Conservation (phyloP, 2,113 vertebrate species). For the Sinocyclocheilus maitianheensis region DNA sequence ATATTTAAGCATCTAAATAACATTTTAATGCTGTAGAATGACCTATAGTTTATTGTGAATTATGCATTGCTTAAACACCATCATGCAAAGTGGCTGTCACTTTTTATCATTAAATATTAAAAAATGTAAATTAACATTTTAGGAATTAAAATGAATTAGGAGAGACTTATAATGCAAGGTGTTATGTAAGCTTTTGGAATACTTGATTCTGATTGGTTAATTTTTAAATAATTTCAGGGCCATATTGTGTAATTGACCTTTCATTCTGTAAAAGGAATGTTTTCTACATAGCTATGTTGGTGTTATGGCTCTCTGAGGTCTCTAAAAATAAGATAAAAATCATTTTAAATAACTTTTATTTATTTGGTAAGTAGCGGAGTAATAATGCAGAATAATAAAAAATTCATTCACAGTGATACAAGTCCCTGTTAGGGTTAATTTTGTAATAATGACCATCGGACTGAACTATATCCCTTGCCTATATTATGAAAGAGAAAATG, state of each 20-base stretch:
- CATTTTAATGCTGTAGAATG: background rate
- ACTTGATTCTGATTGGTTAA: background rate
- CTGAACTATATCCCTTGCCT: background rate
- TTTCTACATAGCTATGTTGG: background rate
- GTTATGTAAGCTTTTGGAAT: background rate
- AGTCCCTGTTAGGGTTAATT: background rate
- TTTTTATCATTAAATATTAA: background rate
- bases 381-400: background rate
- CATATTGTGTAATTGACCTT: background rate
- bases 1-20: background rate
- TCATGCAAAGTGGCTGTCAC: background rate
- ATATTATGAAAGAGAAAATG: background rate
- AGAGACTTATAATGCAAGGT: background rate
- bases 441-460: background rate
- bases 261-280: background rate
- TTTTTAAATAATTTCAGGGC: background rate
- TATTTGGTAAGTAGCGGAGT: background rate
- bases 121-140: background rate
- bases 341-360: background rate
- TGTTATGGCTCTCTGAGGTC: background rate
- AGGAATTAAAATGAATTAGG: background rate
- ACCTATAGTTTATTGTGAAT: background rate
- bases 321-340: background rate
- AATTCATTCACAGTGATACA: background rate
- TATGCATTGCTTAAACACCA: background rate